phyloP scores from a whole-genome alignment of 1,140 invertebrate species.

The Pemphigus obesinymphae region DNA sequence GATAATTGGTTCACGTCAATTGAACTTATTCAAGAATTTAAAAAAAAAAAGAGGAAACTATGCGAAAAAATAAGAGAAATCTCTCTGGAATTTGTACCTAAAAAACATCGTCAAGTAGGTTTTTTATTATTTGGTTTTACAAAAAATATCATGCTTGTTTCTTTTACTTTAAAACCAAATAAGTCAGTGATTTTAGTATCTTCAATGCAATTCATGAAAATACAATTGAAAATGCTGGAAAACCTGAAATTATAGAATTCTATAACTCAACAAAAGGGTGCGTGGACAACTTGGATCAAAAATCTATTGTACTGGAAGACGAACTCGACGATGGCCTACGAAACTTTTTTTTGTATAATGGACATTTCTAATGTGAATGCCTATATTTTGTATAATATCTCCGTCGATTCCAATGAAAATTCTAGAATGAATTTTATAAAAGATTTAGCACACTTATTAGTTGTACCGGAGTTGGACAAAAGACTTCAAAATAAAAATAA shows the following conservation, averaged over 20 bases:
- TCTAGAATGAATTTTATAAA: background rate
- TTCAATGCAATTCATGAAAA: background rate
- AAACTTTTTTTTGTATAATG: background rate
- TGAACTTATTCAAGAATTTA: slow-evolving; percentile 48
- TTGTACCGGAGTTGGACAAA: background rate
- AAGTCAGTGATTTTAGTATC: slow-evolving; percentile 47
- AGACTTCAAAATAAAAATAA: background rate
- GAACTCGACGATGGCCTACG: slow-evolving; percentile 49
- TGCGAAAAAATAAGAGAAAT: slow-evolving; percentile 53
- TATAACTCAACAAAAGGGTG: slow-evolving; percentile 50
- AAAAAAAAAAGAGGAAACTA: slow-evolving; percentile 48
- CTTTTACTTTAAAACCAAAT: slow-evolving; percentile 44
- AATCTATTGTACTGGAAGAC: slow-evolving; percentile 49
- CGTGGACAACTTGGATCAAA: slow-evolving; percentile 51
- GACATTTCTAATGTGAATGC: background rate
- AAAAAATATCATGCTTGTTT: slow-evolving; percentile 41
- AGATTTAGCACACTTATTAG: background rate
- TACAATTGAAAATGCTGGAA: background rate
- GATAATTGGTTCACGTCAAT: slow-evolving; percentile 52
- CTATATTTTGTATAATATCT: background rate
- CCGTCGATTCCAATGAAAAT: background rate
- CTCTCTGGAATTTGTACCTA: slow-evolving; percentile 46
- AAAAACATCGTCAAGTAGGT: background rate
- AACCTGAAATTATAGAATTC: background rate
- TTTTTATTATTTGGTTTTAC: slow-evolving; percentile 33